Conservation (phyloP, 2,888 invertebrate genomes). For the Pristionchus arcanus region DNA sequence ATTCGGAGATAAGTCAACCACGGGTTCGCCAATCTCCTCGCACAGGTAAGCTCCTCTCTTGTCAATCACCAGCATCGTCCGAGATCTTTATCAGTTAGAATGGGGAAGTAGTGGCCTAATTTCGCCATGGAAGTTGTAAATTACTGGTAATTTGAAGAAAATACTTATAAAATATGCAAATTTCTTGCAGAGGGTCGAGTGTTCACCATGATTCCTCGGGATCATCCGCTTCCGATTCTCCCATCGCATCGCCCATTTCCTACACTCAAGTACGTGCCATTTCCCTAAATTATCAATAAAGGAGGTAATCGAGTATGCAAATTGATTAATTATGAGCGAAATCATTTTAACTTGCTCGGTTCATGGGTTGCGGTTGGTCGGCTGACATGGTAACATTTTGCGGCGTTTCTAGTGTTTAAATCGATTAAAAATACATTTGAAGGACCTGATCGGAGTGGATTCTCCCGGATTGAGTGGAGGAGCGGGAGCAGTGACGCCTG, state of each 20-base stretch:
- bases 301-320: background rate
- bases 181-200: constrained; percentile 38
- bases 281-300: background rate
- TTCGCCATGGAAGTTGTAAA: background rate
- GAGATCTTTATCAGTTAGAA: constrained; percentile 12
- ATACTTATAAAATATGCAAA: background rate
- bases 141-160: background rate
- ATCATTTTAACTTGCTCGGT: background rate
- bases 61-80: background rate
- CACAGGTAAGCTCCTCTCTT: constrained; percentile 31
- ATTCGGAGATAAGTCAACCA: constrained; percentile 55
- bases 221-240: constrained; percentile 41
- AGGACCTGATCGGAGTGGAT: constrained; percentile 52
- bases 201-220: constrained; percentile 25
- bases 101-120: background rate
- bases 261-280: constrained; percentile 34
- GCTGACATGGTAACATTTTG: background rate
- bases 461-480: constrained; percentile 53
- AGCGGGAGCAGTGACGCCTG: background rate
- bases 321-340: background rate
- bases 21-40: constrained; percentile 53
- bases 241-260: constrained; percentile 27
- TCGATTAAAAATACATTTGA: background rate
- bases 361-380: background rate
- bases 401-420: background rate